Conservation (phyloP, 2,113 vertebrate genomes). For the Oxyura jamaicensis region DNA sequence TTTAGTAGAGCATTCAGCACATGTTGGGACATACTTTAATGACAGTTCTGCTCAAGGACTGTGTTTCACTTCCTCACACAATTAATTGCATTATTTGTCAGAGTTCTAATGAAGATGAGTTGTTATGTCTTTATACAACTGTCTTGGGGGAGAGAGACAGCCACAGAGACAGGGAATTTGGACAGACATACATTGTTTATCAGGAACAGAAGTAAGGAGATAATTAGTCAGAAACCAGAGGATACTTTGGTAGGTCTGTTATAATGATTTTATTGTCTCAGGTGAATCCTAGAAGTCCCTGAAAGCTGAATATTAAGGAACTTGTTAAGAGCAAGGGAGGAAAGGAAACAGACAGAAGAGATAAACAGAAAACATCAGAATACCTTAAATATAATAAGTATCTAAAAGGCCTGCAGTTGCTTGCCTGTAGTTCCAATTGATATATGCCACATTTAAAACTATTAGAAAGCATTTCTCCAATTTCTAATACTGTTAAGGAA, state of each 20-base stretch:
- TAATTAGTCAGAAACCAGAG: conserved; percentile 46
- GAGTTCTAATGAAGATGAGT: conserved; percentile 73
- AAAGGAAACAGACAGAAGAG: conserved; percentile 2
- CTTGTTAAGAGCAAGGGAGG: conserved; percentile 51
- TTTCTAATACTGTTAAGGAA: background rate
- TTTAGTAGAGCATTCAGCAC: conserved; percentile 11
- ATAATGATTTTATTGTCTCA: conserved; percentile 33
- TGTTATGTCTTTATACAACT: conserved; percentile 48
- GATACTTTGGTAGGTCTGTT: conserved; percentile 21
- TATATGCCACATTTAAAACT: background rate
- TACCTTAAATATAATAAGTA: conserved; percentile 14
- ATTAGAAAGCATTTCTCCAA: background rate
- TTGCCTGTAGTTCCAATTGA: background rate
- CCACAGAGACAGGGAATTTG: background rate
- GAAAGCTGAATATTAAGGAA: conserved; percentile 26
- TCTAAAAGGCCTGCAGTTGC: conserved; percentile 30
- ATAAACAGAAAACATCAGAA: conserved; percentile 53
- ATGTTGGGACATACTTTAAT: conserved; percentile 58
- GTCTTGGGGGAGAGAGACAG: conserved; percentile 42
- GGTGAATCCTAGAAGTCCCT: conserved; percentile 39
- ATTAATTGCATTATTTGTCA: conserved; percentile 75
- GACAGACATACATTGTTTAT: conserved; percentile 28
- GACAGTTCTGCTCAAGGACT: conserved; percentile 33
- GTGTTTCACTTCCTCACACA: conserved; percentile 67
- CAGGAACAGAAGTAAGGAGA: conserved; percentile 13